Evolutionary conservation across 2,888 invertebrate genomes (phyloP).

Genomic region (Yponomeuta evonymella): DNA sequence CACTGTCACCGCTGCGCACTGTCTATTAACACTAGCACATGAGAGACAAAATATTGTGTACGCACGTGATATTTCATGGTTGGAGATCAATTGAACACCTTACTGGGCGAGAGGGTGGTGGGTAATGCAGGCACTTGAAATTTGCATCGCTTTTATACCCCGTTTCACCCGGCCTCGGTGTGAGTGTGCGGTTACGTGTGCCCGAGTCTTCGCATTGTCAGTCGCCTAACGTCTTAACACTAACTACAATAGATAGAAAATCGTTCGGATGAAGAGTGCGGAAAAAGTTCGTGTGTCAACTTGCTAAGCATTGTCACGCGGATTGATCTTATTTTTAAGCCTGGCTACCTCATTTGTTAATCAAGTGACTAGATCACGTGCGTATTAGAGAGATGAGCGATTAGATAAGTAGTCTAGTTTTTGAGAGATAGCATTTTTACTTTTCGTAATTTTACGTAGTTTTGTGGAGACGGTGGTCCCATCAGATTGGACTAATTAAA

Average conservation of each 20-base stretch:
- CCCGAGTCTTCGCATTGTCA: conserved; percentile 47
- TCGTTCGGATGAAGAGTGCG: conserved; percentile 44
- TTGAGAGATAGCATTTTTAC: not conserved
- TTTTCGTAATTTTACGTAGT: not conserved
- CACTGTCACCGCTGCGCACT: conserved; percentile 2
- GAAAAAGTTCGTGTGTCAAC: conserved; percentile 35
- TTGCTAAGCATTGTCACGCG: not conserved
- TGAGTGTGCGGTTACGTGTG: conserved; percentile 51
- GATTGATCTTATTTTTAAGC: not conserved
- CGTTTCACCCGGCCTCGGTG: conserved; percentile 49
- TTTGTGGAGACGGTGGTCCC: not conserved
- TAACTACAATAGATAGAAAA: conserved; percentile 38
- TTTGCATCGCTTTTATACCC: conserved; percentile 74
- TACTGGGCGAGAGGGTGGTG: conserved; percentile 60
- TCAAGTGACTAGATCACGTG: not conserved
- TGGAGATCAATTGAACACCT: conserved; percentile 42
- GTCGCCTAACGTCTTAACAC: conserved; percentile 27
- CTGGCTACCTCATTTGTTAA: not conserved
- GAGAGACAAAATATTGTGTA: conserved; percentile 28
- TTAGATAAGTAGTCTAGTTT: too few relatives aligned
- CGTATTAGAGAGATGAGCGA: not conserved
- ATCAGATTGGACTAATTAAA: not conserved
- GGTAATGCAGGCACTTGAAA: conserved; percentile 64
- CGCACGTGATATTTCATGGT: conserved; percentile 70
- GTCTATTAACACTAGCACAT: conserved; percentile 26